Evolutionary conservation across 92 coral and sea anemone species (phyloP).

Genomic region (Umimayanthus kanabou): DNA sequence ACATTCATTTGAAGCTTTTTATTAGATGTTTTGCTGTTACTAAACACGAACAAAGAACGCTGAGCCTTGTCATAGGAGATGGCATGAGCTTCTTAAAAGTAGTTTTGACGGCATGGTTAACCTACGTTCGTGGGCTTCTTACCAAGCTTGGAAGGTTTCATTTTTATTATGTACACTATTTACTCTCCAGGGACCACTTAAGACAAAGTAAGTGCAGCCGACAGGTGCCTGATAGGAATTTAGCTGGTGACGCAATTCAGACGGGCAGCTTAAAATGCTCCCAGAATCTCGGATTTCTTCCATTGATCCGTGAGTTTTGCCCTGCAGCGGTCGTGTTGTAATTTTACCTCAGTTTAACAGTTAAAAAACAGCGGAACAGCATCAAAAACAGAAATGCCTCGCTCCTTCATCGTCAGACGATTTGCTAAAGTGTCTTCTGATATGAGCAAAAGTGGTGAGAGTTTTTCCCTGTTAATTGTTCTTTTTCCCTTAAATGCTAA

Average conservation of each 20-base stretch:
- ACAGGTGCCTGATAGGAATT: not conserved
- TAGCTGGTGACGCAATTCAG: not conserved
- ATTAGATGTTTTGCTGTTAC: no score
- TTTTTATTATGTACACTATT: not conserved
- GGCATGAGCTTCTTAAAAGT: no score
- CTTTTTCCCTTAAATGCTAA: not conserved
- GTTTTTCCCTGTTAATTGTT: not conserved
- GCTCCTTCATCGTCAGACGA: slow-evolving; percentile 7
- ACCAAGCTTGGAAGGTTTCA: not conserved
- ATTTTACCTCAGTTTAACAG: not conserved
- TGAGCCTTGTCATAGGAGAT: no score
- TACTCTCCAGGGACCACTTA: not conserved
- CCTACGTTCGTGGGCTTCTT: no score
- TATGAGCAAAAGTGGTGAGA: not conserved
- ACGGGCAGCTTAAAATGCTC: not conserved
- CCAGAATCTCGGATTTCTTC: not conserved
- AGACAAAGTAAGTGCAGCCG: not conserved
- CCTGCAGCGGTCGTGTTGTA: not conserved
- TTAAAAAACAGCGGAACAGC: not conserved
- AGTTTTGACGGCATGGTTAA: no score
- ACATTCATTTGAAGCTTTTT: not conserved
- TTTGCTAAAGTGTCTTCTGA: not conserved
- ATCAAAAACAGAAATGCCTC: slow-evolving; percentile 15
- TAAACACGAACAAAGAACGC: not conserved
- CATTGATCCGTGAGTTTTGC: not conserved